These are phyloP conservation scores for Procambarus virginalis DNA, from an alignment of 1,140 invertebrate genomes.

Conservation along the genomic window DNA sequence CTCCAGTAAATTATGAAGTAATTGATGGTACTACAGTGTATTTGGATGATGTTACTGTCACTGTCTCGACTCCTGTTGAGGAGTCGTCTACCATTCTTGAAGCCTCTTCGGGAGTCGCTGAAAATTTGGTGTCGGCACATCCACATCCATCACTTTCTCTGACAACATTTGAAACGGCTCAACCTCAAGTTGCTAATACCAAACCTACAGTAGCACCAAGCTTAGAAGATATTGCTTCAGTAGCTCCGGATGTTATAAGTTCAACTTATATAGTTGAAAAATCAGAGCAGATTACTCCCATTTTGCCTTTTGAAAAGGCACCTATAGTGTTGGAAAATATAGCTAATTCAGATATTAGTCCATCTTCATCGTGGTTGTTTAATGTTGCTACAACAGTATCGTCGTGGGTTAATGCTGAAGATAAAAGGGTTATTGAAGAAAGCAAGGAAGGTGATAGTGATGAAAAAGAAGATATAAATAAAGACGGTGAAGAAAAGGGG, in stretches of 20 bases:
- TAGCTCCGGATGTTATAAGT: background rate
- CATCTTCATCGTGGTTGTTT: conserved; percentile 24
- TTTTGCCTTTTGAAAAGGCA: background rate
- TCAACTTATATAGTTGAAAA: conserved; percentile 1
- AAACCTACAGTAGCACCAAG: background rate
- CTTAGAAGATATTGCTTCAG: background rate
- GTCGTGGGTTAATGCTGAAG: conserved; percentile 2
- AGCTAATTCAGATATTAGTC: background rate
- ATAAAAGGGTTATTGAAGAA: background rate
- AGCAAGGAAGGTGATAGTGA: background rate
- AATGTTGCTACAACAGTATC: conserved; percentile 12
- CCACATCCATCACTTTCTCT: background rate
- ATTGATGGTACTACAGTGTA: conserved; percentile 58
- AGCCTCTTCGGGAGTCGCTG: conserved; percentile 20
- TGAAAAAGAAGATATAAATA: background rate
- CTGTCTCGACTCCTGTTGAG: background rate
- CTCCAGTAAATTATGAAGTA: conserved; percentile 45
- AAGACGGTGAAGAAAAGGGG: background rate
- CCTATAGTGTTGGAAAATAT: background rate
- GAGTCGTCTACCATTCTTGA: background rate
- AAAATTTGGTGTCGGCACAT: conserved; percentile 2
- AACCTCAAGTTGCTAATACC: background rate
- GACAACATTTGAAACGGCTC: background rate
- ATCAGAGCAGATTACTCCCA: background rate
- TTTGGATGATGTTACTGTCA: conserved; percentile 8